A percentile compares a stretch with the other conserved stretches of the same genome.
Evolutionary conservation across 2,113 vertebrate species (phyloP).

Genomic region (Notiomystis cincta): DNA sequence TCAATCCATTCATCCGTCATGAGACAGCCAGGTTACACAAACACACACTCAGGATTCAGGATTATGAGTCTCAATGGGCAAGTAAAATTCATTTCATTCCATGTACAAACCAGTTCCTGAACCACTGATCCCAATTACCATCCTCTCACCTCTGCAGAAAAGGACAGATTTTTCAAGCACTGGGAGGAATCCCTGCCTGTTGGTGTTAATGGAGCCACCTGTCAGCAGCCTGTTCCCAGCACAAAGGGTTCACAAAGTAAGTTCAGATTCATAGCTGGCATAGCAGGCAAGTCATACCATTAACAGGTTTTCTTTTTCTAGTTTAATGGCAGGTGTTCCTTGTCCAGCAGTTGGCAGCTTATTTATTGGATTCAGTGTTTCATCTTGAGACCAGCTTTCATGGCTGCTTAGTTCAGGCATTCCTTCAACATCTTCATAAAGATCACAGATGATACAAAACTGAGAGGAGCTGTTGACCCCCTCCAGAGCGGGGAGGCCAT

Average conservation of each 20-base stretch:
- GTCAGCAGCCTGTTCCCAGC: not conserved
- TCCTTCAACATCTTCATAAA: not conserved
- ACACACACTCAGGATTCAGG: not conserved
- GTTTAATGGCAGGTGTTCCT: not conserved
- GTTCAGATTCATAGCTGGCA: not conserved
- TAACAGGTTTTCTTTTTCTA: not conserved
- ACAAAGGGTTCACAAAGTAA: not conserved
- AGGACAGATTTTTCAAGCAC: not conserved
- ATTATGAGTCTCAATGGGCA: not conserved
- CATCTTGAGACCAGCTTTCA: not conserved
- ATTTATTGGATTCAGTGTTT: not conserved
- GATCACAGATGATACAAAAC: not conserved
- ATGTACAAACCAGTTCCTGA: not conserved
- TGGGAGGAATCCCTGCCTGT: not conserved
- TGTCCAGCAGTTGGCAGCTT: not conserved
- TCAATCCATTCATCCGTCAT: accelerated
- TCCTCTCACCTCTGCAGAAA: not conserved
- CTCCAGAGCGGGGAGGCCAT: not conserved
- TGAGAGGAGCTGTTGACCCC: not conserved
- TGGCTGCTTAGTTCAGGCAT: not conserved
- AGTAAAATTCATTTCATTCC: not conserved
- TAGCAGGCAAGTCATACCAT: not conserved
- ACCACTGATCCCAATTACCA: not conserved
- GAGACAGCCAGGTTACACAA: not conserved
- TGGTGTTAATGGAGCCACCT: not conserved